phyloP scores from a whole-genome alignment of 1,140 invertebrate species.

The Brachionus manjavacas region DNA sequence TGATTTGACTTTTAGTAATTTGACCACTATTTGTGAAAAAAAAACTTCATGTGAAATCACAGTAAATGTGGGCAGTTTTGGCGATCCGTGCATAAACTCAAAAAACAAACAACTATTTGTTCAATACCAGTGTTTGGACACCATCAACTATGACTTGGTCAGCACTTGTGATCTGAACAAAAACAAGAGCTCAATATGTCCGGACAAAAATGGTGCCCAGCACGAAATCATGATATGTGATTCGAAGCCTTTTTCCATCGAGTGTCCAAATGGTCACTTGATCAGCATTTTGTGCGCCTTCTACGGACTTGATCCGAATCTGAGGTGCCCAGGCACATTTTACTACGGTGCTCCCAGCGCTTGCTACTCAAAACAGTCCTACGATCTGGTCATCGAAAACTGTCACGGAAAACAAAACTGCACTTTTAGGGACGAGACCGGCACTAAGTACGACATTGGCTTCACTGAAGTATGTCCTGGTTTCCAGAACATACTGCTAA shows the following conservation, averaged over 20 bases:
- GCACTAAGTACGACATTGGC: background rate
- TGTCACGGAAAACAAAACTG: constrained; percentile 21
- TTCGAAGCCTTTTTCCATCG: background rate
- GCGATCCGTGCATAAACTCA: constrained; percentile 35
- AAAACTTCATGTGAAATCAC: background rate
- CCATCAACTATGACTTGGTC: background rate
- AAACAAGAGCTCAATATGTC: constrained; percentile 29
- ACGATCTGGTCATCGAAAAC: background rate
- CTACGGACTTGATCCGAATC: constrained; percentile 27
- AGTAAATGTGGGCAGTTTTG: constrained; percentile 17
- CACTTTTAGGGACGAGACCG: background rate
- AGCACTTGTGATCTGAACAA: background rate
- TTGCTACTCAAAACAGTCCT: constrained; percentile 29
- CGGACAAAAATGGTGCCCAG: background rate
- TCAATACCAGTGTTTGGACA: constrained; percentile 34
- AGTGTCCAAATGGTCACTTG: background rate
- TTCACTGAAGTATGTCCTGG: constrained; percentile 28
- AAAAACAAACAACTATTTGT: constrained; percentile 32
- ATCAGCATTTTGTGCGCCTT: constrained; percentile 30
- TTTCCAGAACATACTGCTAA: constrained; percentile 12
- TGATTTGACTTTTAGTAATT: constrained; percentile 25
- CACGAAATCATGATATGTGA: constrained; percentile 11
- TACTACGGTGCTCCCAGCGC: background rate
- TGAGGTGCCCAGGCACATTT: constrained; percentile 22
- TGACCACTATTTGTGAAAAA: constrained; percentile 20